Evolutionary conservation across 2,113 vertebrate genomes (phyloP).

Genomic region (Otolemur garnettii): DNA sequence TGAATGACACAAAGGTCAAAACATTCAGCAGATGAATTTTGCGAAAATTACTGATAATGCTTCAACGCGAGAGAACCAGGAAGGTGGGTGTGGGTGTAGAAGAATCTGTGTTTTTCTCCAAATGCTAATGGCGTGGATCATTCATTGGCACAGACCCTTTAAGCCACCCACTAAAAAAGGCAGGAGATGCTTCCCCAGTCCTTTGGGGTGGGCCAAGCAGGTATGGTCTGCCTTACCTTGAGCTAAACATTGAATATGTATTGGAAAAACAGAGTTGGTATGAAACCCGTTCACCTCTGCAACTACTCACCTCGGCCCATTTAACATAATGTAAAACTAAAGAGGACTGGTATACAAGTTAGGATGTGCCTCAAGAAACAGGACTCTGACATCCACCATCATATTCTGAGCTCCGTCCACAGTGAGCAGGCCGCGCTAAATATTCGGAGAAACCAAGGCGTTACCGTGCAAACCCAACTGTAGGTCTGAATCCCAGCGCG

Average conservation of each 20-base stretch:
- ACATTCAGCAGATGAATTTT: neutral
- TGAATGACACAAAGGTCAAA: conserved; percentile 11
- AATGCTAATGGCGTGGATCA: neutral
- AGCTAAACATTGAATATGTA: neutral
- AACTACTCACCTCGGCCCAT: neutral
- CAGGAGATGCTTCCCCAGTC: neutral
- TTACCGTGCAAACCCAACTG: neutral
- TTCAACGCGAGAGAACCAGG: neutral
- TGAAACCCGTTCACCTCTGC: neutral
- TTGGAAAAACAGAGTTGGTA: neutral
- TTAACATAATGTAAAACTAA: neutral
- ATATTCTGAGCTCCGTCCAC: neutral
- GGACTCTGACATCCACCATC: neutral
- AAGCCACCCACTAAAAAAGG: neutral
- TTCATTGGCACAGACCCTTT: neutral
- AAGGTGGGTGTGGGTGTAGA: neutral
- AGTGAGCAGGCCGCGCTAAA: neutral
- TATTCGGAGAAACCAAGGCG: neutral
- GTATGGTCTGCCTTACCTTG: neutral
- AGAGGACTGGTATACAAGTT: neutral
- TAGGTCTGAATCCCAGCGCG: neutral
- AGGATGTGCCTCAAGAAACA: neutral
- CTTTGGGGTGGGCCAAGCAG: neutral
- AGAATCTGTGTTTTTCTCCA: neutral
- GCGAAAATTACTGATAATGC: neutral